These are phyloP conservation scores for Dinomys branickii DNA, from an alignment of 2,113 vertebrate genomes.

Conservation along the genomic window DNA sequence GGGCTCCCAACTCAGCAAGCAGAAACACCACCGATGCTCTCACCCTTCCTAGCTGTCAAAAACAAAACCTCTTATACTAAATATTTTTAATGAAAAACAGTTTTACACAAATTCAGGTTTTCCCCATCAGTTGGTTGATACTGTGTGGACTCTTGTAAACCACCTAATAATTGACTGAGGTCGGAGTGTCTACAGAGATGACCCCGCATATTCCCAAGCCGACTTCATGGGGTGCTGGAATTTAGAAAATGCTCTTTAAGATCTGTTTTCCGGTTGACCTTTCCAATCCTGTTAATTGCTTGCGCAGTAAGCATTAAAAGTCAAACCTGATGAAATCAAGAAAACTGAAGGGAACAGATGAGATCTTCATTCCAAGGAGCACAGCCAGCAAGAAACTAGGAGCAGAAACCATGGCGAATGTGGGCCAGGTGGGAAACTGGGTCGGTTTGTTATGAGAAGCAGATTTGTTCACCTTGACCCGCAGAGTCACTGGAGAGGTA, in stretches of 20 bases:
- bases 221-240: not conserved
- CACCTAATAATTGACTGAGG: conserved; percentile 54
- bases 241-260: conserved; percentile 54
- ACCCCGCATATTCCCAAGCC: conserved; percentile 41
- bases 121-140: conserved; percentile 74
- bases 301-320: conserved; percentile 9
- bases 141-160: conserved; percentile 54
- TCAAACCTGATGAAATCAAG: conserved; percentile 20
- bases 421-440: not conserved
- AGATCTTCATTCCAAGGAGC: not conserved
- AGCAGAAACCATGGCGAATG: not conserved
- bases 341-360: conserved; percentile 13
- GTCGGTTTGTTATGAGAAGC: not conserved
- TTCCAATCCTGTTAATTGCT: conserved; percentile 66
- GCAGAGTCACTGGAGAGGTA: not conserved
- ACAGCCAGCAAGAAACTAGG: not conserved
- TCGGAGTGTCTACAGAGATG: conserved; percentile 41
- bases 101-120: conserved; percentile 24
- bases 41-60: not conserved
- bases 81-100: not conserved
- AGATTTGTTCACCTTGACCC: not conserved
- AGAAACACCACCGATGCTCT: not conserved
- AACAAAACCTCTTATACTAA: not conserved
- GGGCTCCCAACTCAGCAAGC: not conserved
- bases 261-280: conserved; percentile 11